Evolutionary conservation across 92 coral and sea anemone species (phyloP).

Genomic region (Phenganax subtilis): DNA sequence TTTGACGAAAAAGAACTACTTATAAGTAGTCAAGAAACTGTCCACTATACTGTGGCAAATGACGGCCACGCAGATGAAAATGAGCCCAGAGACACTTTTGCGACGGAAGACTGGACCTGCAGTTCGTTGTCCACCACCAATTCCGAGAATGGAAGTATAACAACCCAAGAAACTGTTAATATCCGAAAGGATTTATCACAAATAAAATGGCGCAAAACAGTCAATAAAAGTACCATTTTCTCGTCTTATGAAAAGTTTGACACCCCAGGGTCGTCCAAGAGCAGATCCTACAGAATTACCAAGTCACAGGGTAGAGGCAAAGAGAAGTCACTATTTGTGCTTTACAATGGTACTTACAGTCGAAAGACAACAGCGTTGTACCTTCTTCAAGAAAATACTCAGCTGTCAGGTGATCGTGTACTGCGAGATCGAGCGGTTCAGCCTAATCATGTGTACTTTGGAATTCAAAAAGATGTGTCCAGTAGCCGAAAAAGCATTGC

Average conservation of each 20-base stretch:
- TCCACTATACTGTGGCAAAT: not conserved
- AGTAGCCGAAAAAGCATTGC: slow-evolving; percentile 10
- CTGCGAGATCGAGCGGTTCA: too few relatives aligned
- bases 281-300: not conserved
- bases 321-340: not conserved
- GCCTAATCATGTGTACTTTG: slow-evolving; percentile 8
- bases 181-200: not conserved
- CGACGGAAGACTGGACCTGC: not conserved
- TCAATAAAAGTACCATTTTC: not conserved
- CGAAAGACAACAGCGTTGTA: not conserved
- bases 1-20: not conserved
- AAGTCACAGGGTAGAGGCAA: not conserved
- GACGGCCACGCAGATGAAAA: not conserved
- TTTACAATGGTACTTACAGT: not conserved
- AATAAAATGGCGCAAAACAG: too few relatives aligned
- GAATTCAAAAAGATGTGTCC: not conserved
- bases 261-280: not conserved
- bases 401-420: too few relatives aligned
- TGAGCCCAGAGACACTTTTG: not conserved
- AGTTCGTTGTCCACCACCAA: not conserved
- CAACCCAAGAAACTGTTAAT: not conserved
- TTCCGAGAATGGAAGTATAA: not conserved
- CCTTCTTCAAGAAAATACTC: too few relatives aligned
- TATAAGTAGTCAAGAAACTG: not conserved
- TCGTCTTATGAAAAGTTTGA: not conserved